Base-by-base conservation (phyloP, 2,888 invertebrate genomes). In the Cynaeus angustus region DNA sequence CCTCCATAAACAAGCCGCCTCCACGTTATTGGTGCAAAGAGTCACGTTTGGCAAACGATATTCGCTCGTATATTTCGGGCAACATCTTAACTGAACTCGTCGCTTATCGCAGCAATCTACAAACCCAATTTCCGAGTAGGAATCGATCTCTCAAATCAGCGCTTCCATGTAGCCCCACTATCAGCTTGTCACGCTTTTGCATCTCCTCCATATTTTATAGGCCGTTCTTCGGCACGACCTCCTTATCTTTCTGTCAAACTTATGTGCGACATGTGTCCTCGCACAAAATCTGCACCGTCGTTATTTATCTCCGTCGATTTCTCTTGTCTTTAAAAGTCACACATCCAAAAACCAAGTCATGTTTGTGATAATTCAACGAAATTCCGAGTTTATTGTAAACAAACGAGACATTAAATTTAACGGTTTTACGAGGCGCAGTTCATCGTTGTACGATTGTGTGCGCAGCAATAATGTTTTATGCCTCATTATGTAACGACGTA, bases 141-240 rank as follows among this genome's bases (percentile, higher is more conserved):
- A 80, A 83, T 83, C 83, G 82, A 81, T 82, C 81, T 80, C 76
- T 79, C 81, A 81, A 83, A 83, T 83, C 83, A 82, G 79, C 81
- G 79, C 79, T 78, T 77, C 75, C 76, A 76, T 68, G 74, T 74
- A 75, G 73, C 70, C 72, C 68, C 55, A 50, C 72, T 71, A 72
- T 74, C 71, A 66, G 64, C 71, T 76, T 75, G 76, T 76, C 74
- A 70, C 73, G 71, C 68, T 71, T 72, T 46, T 55, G 64, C 68
- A 68, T 68, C 68, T 68, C 50, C 48, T 64, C 68, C 62, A 68
- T 68, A 68, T 68, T 68, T 68, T 64, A 68, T 64, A 55, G 68
- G 61, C 61, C 45, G 56, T 46, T 66, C 48, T 48, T 66, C 66
- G 58, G 48, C 58, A 58, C 66, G 53, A 53, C 55, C 53, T 52